phyloP scores from a whole-genome alignment of 2,797 vertebrate genomes.

The Psittacula derbiana region DNA sequence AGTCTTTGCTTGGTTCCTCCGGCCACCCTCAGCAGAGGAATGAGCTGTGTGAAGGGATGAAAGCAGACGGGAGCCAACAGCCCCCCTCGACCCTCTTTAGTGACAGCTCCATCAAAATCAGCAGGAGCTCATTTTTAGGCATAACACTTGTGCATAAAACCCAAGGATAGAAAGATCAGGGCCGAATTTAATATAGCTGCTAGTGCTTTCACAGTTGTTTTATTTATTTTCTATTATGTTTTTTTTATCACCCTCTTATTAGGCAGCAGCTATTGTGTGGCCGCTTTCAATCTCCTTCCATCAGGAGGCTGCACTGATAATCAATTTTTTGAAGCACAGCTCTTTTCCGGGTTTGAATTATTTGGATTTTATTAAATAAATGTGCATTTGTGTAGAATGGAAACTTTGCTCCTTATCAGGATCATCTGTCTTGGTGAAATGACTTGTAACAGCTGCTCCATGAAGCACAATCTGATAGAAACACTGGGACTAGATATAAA shows the following conservation, averaged over 20 bases:
- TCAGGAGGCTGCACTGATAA: background rate
- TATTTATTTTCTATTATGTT: background rate
- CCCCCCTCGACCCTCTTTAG: background rate
- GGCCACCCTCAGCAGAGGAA: background rate
- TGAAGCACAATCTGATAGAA: conserved; percentile 69
- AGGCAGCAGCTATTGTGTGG: background rate
- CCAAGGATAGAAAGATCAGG: background rate
- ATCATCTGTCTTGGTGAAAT: conserved; percentile 68
- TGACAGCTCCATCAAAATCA: background rate
- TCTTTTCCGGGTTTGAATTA: background rate
- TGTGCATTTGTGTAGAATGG: conserved; percentile 31
- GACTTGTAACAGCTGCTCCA: conserved; percentile 74
- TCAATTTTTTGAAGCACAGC: conserved; percentile 17
- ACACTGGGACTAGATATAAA: conserved; percentile 70
- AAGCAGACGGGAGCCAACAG: rapidly evolving
- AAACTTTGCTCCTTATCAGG: conserved; percentile 66
- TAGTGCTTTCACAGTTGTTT: background rate
- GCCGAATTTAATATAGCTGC: background rate
- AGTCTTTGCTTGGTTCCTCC: background rate
- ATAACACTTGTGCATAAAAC: rapidly evolving
- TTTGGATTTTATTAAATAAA: conserved; percentile 51
- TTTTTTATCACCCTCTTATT: conserved; percentile 5
- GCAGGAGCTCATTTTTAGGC: background rate
- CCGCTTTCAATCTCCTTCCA: background rate
- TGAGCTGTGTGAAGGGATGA: background rate